Evolutionary conservation across 2,113 vertebrate genomes (phyloP).

Genomic region (Ginglymostoma cirratum): DNA sequence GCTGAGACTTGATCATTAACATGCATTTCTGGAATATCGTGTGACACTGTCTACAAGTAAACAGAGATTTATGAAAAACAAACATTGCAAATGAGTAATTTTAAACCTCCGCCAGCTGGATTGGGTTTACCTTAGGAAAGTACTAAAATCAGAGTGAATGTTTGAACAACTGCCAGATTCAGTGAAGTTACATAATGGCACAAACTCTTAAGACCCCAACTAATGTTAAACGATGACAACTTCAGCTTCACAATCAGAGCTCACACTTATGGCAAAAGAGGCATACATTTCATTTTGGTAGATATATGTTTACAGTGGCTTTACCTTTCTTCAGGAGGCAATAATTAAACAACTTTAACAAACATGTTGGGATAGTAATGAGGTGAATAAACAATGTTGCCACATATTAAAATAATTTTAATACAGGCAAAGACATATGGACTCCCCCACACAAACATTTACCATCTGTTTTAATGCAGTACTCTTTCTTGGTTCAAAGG

Average conservation of each 20-base stretch:
- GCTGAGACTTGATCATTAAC: slow-evolving; percentile 18
- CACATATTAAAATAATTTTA: slow-evolving; percentile 34
- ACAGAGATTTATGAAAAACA: slow-evolving; percentile 36
- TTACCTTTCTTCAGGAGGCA: neutral
- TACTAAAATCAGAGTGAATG: slow-evolving; percentile 30
- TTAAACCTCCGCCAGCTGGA: slow-evolving; percentile 31
- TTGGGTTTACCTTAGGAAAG: slow-evolving; percentile 33
- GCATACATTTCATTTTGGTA: slow-evolving; percentile 8
- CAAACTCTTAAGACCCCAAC: slow-evolving; percentile 23
- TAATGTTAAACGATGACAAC: slow-evolving; percentile 7
- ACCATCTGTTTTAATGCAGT: slow-evolving; percentile 17
- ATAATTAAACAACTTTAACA: slow-evolving; percentile 14
- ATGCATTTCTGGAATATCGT: slow-evolving; percentile 27
- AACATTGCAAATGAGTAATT: slow-evolving; percentile 37
- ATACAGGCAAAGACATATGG: slow-evolving; percentile 27
- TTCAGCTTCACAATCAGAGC: neutral
- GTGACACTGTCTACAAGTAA: slow-evolving; percentile 4
- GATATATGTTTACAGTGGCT: slow-evolving; percentile 11
- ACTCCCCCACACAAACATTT: slow-evolving; percentile 18
- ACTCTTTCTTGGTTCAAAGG: neutral
- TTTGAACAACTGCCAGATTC: slow-evolving; percentile 11
- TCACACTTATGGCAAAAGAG: neutral
- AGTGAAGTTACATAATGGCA: slow-evolving; percentile 32
- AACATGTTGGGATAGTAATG: neutral
- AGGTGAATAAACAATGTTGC: slow-evolving; percentile 29